Conservation (phyloP, 2,888 invertebrate species). For the Eupithecia insigniata region DNA sequence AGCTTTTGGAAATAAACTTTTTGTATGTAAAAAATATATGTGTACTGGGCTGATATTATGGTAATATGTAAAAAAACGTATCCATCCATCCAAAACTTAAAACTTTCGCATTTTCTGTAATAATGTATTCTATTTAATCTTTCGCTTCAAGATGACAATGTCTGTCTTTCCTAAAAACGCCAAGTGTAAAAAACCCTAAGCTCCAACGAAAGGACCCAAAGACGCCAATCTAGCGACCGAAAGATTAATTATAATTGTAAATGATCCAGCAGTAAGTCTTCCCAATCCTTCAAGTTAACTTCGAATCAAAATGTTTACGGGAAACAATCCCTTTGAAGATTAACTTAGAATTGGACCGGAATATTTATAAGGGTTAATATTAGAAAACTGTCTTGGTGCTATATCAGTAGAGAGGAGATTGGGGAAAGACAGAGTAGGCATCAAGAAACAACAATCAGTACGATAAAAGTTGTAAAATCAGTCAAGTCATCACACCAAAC, state of each 20-base stretch:
- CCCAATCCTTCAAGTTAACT: conserved; percentile 74
- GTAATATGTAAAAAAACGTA: no score
- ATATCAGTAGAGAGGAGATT: conserved; percentile 41
- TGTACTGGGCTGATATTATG: no score
- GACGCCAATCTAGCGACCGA: conserved; percentile 71
- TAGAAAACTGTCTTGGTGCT: conserved; percentile 52
- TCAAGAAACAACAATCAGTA: not conserved
- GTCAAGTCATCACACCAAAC: not conserved
- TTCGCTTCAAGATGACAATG: not conserved
- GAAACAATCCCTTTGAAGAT: conserved; percentile 81
- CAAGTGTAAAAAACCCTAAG: conserved; percentile 24
- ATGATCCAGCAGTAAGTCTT: conserved; percentile 68
- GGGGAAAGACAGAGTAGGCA: not conserved
- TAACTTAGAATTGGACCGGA: conserved; percentile 74
- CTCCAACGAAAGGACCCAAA: conserved; percentile 34
- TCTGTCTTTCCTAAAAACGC: not conserved
- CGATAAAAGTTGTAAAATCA: not conserved
- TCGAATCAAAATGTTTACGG: conserved; percentile 79
- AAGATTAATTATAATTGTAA: conserved; percentile 82
- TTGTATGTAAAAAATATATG: no score
- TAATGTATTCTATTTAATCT: no score
- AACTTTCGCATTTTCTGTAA: no score
- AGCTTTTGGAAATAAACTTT: no score
- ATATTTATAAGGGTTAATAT: conserved; percentile 75
- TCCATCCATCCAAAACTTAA: no score